Conservation (phyloP, 2,797 vertebrate genomes). For the Acanthis flammea region DNA sequence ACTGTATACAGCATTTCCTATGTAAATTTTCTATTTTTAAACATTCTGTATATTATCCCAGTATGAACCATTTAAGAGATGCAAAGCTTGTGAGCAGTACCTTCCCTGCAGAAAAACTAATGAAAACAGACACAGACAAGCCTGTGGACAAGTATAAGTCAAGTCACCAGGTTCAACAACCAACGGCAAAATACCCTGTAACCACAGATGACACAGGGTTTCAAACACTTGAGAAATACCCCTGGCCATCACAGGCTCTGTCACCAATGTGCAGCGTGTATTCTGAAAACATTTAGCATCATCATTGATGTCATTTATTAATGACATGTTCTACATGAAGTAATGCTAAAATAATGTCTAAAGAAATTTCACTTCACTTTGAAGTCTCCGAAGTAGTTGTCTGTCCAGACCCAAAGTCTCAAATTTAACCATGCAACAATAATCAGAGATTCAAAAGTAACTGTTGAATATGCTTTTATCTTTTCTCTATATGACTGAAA, state of each 20-base stretch:
- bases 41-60: not conserved
- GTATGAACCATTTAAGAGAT: not conserved
- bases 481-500: not conserved
- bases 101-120: not conserved
- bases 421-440: not conserved
- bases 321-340: not conserved
- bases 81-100: not conserved
- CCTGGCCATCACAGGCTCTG: not conserved
- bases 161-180: accelerated
- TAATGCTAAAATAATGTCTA: not conserved
- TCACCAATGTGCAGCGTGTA: not conserved
- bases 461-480: not conserved
- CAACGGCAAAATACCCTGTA: not conserved
- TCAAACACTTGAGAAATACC: not conserved
- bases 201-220: not conserved
- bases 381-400: not conserved
- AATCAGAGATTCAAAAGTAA: not conserved
- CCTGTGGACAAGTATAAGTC: not conserved
- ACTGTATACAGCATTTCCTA: not conserved
- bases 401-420: not conserved
- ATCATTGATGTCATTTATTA: not conserved
- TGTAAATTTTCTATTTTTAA: not conserved
- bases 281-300: not conserved
- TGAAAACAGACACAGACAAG: not conserved
- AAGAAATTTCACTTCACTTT: not conserved